Evolutionary conservation across 1,140 invertebrate species (phyloP).

Genomic region (Proctacanthus coquilletti): DNA sequence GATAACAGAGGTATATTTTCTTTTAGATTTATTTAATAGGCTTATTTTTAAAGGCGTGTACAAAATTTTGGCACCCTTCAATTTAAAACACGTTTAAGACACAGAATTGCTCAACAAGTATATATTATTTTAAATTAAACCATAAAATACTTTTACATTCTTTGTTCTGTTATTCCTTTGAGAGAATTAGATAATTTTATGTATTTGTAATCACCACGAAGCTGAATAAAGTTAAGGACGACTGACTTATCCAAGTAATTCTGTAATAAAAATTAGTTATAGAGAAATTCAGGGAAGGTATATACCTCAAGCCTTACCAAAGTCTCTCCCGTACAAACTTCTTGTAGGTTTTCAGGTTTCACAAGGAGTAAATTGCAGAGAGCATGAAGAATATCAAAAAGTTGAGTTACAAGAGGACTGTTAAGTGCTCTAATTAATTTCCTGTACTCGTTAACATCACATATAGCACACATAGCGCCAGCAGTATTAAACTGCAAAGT

Average conservation of each 20-base stretch:
- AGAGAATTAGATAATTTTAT: too few relatives aligned
- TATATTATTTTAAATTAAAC: too few relatives aligned
- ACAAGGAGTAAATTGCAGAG: constrained; percentile 91
- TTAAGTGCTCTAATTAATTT: constrained; percentile 63
- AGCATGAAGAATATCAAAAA: constrained; percentile 91
- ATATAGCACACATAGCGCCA: constrained; percentile 93
- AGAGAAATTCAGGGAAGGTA: neutral
- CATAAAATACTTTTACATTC: too few relatives aligned
- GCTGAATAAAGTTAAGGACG: constrained; percentile 81
- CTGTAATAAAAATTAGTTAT: constrained; percentile 35
- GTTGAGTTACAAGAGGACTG: constrained; percentile 57
- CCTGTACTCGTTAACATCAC: constrained; percentile 92
- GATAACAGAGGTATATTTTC: too few relatives aligned
- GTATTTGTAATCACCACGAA: constrained; percentile 55
- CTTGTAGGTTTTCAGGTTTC: constrained; percentile 88
- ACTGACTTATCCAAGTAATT: constrained; percentile 73
- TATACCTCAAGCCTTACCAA: constrained; percentile 44
- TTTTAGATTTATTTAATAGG: too few relatives aligned
- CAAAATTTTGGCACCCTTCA: too few relatives aligned
- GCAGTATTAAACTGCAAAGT: constrained; percentile 92
- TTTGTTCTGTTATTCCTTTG: constrained; percentile 24
- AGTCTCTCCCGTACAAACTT: constrained; percentile 87
- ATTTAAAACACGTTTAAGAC: too few relatives aligned
- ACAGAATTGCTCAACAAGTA: too few relatives aligned
- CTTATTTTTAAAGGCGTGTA: too few relatives aligned